These are phyloP conservation scores for Rapana venosa DNA, from an alignment of 2,888 invertebrate species.

Conservation along the genomic window DNA sequence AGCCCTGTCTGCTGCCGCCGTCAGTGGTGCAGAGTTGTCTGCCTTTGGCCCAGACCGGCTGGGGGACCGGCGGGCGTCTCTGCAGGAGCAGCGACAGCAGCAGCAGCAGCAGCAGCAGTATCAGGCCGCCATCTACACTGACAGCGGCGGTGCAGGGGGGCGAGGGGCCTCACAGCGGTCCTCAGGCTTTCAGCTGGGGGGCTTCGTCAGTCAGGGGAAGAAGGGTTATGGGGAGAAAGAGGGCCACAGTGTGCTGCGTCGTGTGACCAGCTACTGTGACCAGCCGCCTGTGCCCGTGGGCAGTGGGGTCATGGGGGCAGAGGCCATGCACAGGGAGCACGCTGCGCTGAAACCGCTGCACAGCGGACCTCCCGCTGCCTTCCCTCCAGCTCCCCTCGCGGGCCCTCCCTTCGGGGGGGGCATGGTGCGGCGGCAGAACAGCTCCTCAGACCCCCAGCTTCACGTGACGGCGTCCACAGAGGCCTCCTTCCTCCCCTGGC, in stretches of 20 bases:
- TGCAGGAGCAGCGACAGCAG: background rate
- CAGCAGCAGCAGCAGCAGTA: background rate
- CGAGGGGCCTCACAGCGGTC: background rate
- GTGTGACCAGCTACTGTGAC: slow-evolving; percentile 27
- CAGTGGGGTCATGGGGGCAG: background rate
- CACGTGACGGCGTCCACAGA: slow-evolving; percentile 51
- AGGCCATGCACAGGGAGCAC: slow-evolving; percentile 48
- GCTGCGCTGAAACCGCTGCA: slow-evolving; percentile 59
- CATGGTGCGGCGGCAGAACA: slow-evolving; percentile 80
- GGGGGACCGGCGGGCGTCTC: slow-evolving; percentile 3
- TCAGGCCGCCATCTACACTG: background rate
- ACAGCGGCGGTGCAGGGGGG: background rate
- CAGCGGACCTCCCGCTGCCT: slow-evolving; percentile 64
- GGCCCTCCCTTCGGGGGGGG: slow-evolving; percentile 44
- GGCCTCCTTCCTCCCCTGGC: slow-evolving; percentile 10
- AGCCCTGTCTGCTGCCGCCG: background rate
- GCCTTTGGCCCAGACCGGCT: background rate
- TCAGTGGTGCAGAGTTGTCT: background rate
- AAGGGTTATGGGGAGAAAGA: slow-evolving; percentile 33
- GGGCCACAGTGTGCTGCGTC: background rate
- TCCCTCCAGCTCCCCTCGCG: background rate
- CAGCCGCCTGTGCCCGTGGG: background rate
- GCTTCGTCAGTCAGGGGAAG: slow-evolving; percentile 25
- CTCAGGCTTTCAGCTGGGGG: slow-evolving; percentile 20
- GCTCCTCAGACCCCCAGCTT: slow-evolving; percentile 84